Evolutionary conservation across 2,797 vertebrate species (phyloP).

Genomic region (Phoxinus dragarum): DNA sequence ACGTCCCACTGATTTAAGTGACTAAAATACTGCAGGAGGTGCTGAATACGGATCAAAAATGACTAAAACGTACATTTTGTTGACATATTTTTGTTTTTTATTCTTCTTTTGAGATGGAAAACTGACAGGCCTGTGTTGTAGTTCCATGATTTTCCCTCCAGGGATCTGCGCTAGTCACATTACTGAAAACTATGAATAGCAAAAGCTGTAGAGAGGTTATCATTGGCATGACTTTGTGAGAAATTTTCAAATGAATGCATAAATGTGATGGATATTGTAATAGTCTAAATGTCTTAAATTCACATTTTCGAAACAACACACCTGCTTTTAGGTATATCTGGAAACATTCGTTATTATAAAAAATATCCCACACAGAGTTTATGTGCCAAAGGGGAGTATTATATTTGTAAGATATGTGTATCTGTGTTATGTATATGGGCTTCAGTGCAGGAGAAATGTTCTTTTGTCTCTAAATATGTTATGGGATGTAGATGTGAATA

Average conservation of each 20-base stretch:
- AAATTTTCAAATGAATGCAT: neutral
- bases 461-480: neutral
- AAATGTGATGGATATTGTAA: neutral
- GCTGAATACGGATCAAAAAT: neutral
- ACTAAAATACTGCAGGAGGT: neutral
- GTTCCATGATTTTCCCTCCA: neutral
- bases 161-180: neutral
- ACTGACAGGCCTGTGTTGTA: neutral
- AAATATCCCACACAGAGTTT: neutral
- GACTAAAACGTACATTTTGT: neutral
- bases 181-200: neutral
- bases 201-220: neutral
- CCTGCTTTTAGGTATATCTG: neutral
- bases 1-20: neutral
- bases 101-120: neutral
- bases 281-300: neutral
- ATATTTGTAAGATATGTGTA: neutral
- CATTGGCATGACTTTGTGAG: neutral
- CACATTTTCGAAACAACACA: neutral
- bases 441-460: neutral
- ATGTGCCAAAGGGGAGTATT: neutral
- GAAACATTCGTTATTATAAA: neutral
- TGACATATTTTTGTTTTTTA: neutral
- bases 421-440: neutral
- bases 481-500: neutral